Evolutionary conservation across 1,140 invertebrate genomes (phyloP), one percentile per base, ranked within the genome.

Genomic region (Eueides isabella): DNA sequence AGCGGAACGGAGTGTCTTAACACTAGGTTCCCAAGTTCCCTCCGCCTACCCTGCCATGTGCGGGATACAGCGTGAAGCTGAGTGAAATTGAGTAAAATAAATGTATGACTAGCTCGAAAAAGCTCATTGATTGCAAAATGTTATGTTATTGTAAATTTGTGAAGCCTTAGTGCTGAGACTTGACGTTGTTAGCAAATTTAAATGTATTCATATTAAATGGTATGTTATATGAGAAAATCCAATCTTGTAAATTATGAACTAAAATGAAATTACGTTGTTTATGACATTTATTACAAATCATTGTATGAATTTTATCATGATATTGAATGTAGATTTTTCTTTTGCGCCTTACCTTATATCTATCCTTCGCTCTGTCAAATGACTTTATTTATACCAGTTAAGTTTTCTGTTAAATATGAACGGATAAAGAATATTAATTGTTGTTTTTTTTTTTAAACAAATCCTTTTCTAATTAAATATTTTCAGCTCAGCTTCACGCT

Each of bases 401-500:
- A 67, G 74, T 75, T 75, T 55, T 55, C 48, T 75, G 74, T 75
- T 75, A 75, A 75, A 75, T 75, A 75, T 75, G 62, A 75, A 75
- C 64, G 68, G 74, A 75, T 75, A 71, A 75, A 75, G 33, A 19
- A 48, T 35, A 71, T 55, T 41, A 19, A 26, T 62, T 64, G 41
- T 75, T 71, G 74, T 74, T 74, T 74, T 69, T 9, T 23, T 7
- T 35, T 23, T 29, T 0, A 38, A 12, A 41, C 9, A 9, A 16
- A 35, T 12, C 0, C 26, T 48, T 48, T 23, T 14, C 7, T 35
- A 12, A 35, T 35, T 12, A 12, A 14, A 35, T 35, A 14, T 14
- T 35, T 35, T 14, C n/a, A n/a, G n/a, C n/a, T n/a, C n/a, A n/a
- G n/a, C n/a, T n/a, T n/a, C n/a, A n/a, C n/a, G n/a, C n/a, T n/a